Percentiles rank a stretch among this genome's conserved stretches.
Evolutionary conservation across 2,888 invertebrate species (phyloP).

Genomic region (Ischnus inquisitorius): DNA sequence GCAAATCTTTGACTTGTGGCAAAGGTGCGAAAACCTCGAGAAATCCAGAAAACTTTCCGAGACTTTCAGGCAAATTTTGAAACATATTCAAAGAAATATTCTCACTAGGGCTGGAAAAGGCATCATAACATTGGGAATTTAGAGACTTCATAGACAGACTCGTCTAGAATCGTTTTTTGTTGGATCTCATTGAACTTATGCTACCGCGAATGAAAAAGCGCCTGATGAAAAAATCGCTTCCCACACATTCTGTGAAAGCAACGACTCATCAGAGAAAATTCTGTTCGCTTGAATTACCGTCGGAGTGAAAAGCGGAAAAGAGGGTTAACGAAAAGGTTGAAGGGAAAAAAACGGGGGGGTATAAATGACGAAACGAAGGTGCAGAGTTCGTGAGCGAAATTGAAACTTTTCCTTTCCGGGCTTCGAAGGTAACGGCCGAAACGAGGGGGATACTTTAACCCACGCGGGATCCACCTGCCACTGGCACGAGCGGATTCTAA

Average conservation of each 20-base stretch:
- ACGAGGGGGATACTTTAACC: slow-evolving; percentile 41
- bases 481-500: slow-evolving; percentile 42
- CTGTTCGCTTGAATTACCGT: slow-evolving; percentile 14
- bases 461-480: background rate
- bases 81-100: too few relatives aligned
- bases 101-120: too few relatives aligned
- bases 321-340: slow-evolving; percentile 30
- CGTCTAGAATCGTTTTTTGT: too few relatives aligned
- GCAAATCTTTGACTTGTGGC: too few relatives aligned
- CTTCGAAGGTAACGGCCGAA: slow-evolving; percentile 54
- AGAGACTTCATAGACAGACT: too few relatives aligned
- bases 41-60: too few relatives aligned
- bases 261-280: slow-evolving; percentile 48
- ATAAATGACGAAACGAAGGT: background rate
- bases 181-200: too few relatives aligned
- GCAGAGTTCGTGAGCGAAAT: slow-evolving; percentile 65
- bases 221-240: slow-evolving; percentile 22
- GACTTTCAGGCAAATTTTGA: too few relatives aligned
- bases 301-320: slow-evolving; percentile 1
- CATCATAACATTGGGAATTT: too few relatives aligned
- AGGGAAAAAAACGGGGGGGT: slow-evolving; percentile 34
- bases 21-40: too few relatives aligned
- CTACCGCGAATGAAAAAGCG: background rate
- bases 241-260: slow-evolving; percentile 31
- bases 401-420: slow-evolving; percentile 63